phyloP scores from a whole-genome alignment of 37 sponge, comb jelly and placozoan species.

The Cliona cf. orientalis region DNA sequence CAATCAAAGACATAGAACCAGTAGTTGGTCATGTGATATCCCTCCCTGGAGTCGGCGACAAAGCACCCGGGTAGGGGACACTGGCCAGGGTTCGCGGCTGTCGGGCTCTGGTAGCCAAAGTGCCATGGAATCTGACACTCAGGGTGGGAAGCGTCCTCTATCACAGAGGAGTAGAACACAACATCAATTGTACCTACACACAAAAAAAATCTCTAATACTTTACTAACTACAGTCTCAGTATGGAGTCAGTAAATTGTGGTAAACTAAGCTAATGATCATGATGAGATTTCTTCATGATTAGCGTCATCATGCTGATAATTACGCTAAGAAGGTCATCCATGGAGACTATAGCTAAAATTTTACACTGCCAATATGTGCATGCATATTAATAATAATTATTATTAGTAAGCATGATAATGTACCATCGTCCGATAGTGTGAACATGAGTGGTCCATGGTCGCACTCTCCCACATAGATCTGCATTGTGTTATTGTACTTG shows the following conservation, averaged over 20 bases:
- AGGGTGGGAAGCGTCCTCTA: conserved; percentile 58
- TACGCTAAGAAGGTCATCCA: neutral
- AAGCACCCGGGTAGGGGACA: conserved; percentile 70
- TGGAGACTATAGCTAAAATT: neutral
- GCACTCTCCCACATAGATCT: conserved; percentile 55
- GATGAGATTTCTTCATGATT: no score
- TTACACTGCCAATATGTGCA: neutral
- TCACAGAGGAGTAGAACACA: conserved; percentile 53
- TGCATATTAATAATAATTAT: neutral
- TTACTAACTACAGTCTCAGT: no score
- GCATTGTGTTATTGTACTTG: neutral
- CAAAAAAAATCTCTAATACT: no score
- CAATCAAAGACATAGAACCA: conserved; percentile 73
- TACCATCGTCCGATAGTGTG: conserved; percentile 9
- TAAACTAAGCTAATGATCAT: no score
- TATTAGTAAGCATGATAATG: neutral
- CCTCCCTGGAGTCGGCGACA: conserved; percentile 56
- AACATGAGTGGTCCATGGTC: conserved; percentile 63
- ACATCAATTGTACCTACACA: conserved; percentile 9
- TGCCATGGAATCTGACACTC: conserved; percentile 61
- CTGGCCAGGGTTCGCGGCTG: neutral
- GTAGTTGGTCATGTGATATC: conserved; percentile 73
- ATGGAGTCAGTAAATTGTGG: no score
- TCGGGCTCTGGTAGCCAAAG: conserved; percentile 43
- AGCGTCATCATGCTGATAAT: no score